Percentiles rank a stretch among this genome's conserved stretches.
phyloP scores from a whole-genome alignment of 2,888 invertebrate genomes.

The Limnephilus lunatus region DNA sequence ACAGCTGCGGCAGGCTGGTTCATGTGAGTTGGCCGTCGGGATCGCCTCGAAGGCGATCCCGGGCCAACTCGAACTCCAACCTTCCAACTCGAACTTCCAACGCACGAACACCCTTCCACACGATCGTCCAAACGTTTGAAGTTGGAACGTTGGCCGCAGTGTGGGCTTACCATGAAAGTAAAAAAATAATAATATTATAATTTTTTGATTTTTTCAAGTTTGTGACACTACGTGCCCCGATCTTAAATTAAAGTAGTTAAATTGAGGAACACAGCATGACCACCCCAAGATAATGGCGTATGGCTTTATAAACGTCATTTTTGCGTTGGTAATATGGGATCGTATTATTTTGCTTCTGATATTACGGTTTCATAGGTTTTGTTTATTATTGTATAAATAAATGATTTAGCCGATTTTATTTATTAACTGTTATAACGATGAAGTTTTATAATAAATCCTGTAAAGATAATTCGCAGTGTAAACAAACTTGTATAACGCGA shows the following conservation, averaged over 20 bases:
- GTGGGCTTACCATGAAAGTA: too few relatives aligned
- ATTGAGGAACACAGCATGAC: not conserved
- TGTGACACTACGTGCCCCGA: not conserved
- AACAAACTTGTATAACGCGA: constrained; percentile 35
- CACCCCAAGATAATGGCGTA: constrained; percentile 50
- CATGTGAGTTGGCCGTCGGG: too few relatives aligned
- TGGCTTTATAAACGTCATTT: constrained; percentile 63
- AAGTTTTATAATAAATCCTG: constrained; percentile 18
- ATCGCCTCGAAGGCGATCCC: too few relatives aligned
- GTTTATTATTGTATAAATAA: constrained; percentile 49
- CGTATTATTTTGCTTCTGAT: constrained; percentile 52
- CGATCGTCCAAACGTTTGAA: too few relatives aligned
- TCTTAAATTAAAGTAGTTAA: not conserved
- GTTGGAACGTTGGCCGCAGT: too few relatives aligned
- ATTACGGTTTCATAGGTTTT: constrained; percentile 48
- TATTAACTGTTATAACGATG: constrained; percentile 3
- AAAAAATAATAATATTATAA: too few relatives aligned
- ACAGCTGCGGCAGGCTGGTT: too few relatives aligned
- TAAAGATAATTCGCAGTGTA: not conserved
- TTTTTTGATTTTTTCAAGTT: too few relatives aligned
- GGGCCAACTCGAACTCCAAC: too few relatives aligned
- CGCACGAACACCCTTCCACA: too few relatives aligned
- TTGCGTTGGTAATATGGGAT: constrained; percentile 58
- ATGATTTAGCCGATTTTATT: constrained; percentile 2
- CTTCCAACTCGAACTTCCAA: too few relatives aligned